Evolutionary conservation across 1,140 invertebrate genomes (phyloP).

Genomic region (Agrypnia vestita): DNA sequence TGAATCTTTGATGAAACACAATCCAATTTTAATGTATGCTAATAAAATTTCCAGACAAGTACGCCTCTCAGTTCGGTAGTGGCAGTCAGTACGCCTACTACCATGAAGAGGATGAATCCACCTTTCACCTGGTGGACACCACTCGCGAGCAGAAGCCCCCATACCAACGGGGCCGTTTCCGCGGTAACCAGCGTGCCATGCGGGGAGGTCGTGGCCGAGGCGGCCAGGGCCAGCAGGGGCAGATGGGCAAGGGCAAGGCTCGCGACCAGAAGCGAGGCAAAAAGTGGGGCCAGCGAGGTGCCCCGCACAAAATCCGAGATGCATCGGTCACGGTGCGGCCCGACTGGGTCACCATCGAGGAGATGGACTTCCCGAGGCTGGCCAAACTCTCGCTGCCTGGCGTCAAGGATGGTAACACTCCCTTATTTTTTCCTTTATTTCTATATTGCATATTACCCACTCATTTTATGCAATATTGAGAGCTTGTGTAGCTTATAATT

Average conservation of each 20-base stretch:
- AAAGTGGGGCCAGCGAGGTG: constrained; percentile 90
- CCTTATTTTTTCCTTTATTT: too few species aligned
- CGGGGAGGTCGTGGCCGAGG: constrained; percentile 84
- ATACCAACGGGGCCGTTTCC: constrained; percentile 90
- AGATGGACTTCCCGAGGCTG: constrained; percentile 98
- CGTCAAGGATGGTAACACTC: constrained; percentile 87
- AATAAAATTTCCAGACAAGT: constrained; percentile 84
- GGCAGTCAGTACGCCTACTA: constrained; percentile 97
- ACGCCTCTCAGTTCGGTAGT: constrained; percentile 95
- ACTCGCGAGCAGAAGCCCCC: constrained; percentile 92
- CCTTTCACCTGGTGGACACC: constrained; percentile 98
- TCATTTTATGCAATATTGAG: too few species aligned
- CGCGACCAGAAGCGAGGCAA: constrained; percentile 79
- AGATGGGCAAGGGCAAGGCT: constrained; percentile 74
- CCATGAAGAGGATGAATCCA: constrained; percentile 98
- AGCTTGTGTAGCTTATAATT: too few species aligned
- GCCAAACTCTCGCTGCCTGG: constrained; percentile 92
- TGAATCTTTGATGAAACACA: too few species aligned
- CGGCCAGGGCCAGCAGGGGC: constrained; percentile 81
- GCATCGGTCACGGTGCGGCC: constrained; percentile 97
- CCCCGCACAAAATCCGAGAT: constrained; percentile 96
- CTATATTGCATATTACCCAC: background rate
- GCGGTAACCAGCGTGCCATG: constrained; percentile 86
- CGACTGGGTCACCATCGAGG: constrained; percentile 98
- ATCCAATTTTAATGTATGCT: background rate